Evolutionary conservation across 1,140 invertebrate genomes (phyloP), one percentile per base, ranked within the genome.

Genomic region (Phymastichus coffea): DNA sequence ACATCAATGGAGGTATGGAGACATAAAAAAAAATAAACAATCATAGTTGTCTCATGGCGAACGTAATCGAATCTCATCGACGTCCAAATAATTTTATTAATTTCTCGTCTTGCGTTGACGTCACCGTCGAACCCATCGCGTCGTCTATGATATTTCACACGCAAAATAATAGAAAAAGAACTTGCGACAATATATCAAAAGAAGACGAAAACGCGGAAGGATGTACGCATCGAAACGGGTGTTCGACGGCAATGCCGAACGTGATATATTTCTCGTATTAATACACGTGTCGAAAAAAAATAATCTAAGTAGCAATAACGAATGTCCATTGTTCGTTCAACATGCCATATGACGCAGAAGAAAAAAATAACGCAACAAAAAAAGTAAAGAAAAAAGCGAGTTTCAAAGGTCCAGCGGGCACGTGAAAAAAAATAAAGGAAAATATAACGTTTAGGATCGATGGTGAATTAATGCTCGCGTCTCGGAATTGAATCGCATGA

Each of bases 301-400:
- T 67, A 68, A 68, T 52, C 58, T 66, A 69, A 65, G 61, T 68
- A 66, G 67, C 58, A 72, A 67, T 68, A 72, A 66, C 46, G 65
- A 63, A 12, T 33, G 12, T 33, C 28, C 12, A 33, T 33, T 33
- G 6, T 7, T 33, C 28, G 12, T 7, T 33, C 12, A 33, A 33
- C 6, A 33, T 33, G 6, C 6, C 6, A 33, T 7, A 33, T 7
- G 12, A 33, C 28, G 12, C 12, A 33, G 12, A 33, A 33, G 12
- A 33, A 33, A 33, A 33, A 33, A 33, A 12, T 7, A 33, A 33
- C 6, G 28, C 12, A 33, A 33, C 28, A 12, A 33, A 33, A 33
- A 6, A 33, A 33, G 12, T 12, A 33, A 33, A 33, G 12, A 33
- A 33, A 33, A 33, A 33, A 6, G 12, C 28, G 12, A 33, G 12